Evolutionary conservation across 1,140 invertebrate genomes (phyloP).

Genomic region (Dolichoris vasculosae): DNA sequence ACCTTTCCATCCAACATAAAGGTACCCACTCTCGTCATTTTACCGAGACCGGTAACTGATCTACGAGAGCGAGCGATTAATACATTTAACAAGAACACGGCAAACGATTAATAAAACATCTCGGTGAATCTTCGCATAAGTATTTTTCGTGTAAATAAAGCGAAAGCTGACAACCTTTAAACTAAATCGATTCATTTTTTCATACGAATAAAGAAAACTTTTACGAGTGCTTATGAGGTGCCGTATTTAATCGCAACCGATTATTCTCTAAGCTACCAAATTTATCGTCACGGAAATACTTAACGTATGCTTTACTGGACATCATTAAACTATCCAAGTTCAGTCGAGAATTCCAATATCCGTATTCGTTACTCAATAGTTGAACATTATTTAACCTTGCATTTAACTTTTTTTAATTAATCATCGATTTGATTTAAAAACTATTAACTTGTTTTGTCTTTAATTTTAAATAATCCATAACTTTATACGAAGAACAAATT

Average conservation of each 20-base stretch:
- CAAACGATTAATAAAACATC: constrained; percentile 18
- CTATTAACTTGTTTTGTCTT: no score
- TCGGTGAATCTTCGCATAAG: background rate
- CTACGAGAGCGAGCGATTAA: constrained; percentile 49
- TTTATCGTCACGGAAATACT: constrained; percentile 11
- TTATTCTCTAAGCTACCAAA: constrained; percentile 20
- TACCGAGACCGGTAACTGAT: constrained; percentile 42
- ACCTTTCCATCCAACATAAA: constrained; percentile 20
- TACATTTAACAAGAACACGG: constrained; percentile 39
- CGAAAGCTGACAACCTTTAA: background rate
- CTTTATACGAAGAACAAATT: no score
- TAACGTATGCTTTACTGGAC: constrained; percentile 1
- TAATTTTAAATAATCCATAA: no score
- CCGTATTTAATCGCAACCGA: background rate
- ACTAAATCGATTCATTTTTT: constrained; percentile 19
- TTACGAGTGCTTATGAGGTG: background rate
- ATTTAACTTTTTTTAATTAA: background rate
- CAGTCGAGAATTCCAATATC: background rate
- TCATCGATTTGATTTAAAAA: background rate
- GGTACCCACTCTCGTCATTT: constrained; percentile 54
- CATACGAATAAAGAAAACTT: background rate
- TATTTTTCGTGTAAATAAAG: no score
- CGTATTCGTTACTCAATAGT: background rate
- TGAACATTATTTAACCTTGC: background rate
- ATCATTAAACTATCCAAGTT: background rate